Conservation (phyloP, 2,888 invertebrate species). For the Lepidocyrtoides sp. region DNA sequence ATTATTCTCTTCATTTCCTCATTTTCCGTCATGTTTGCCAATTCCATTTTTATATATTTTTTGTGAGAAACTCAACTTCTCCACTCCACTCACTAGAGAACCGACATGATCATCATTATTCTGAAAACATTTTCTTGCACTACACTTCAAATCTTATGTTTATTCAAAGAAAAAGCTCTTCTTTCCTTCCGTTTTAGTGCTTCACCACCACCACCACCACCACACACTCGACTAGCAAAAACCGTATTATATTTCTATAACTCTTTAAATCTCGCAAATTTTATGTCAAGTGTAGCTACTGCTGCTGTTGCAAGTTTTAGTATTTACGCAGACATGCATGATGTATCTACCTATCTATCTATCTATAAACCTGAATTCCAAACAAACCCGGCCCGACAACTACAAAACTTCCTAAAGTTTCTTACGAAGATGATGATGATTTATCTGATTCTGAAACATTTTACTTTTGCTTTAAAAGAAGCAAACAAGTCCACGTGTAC, state of each 20-base stretch:
- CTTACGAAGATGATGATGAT: conserved; percentile 18
- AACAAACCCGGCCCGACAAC: neutral
- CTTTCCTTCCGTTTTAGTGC: neutral
- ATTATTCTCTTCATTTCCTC: conserved; percentile 56
- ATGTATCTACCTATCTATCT: too few relatives aligned
- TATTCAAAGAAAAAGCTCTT: neutral
- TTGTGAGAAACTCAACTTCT: neutral
- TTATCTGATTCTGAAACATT: conserved; percentile 26
- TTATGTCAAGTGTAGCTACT: neutral
- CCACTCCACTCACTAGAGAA: neutral
- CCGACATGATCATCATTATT: neutral
- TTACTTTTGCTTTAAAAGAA: neutral
- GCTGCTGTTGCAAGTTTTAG: too few relatives aligned
- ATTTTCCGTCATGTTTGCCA: conserved; percentile 26
- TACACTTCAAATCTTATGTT: neutral
- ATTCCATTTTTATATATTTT: conserved; percentile 14
- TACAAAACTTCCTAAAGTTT: neutral
- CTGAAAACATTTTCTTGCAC: neutral
- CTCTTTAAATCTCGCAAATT: neutral
- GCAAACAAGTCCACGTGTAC: neutral
- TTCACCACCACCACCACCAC: too few relatives aligned
- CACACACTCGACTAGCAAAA: too few relatives aligned
- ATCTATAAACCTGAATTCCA: conserved; percentile 6
- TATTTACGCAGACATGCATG: too few relatives aligned
- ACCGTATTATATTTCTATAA: neutral